phyloP scores from a whole-genome alignment of 2,888 invertebrate species.

The Imbricaverruca yamaguchii region DNA sequence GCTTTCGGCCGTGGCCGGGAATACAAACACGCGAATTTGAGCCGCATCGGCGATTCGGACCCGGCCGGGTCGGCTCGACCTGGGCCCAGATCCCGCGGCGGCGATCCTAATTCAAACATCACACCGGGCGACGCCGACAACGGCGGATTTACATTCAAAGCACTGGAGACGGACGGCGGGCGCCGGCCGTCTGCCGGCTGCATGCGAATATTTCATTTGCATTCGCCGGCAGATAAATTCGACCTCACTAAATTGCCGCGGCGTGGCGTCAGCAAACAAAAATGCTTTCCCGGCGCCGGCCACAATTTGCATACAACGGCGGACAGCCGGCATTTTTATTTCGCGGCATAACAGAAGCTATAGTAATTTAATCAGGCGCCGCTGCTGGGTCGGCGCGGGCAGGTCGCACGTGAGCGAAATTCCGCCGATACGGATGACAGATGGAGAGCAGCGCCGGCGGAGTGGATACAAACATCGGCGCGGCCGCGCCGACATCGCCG shows the following conservation, averaged over 20 bases:
- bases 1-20: neutral
- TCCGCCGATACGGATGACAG: neutral
- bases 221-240: conserved; percentile 14
- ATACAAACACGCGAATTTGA: neutral
- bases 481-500: neutral
- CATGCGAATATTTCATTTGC: conserved; percentile 12
- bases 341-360: neutral
- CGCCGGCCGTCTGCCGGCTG: neutral
- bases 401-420: neutral
- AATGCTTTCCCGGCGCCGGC: conserved; percentile 3
- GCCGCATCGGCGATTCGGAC: neutral
- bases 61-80: neutral
- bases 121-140: neutral
- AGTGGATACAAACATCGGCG: conserved; percentile 1
- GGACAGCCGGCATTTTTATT: conserved; percentile 1
- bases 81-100: neutral
- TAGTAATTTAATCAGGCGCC: neutral
- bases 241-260: neutral
- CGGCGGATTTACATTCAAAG: conserved; percentile 8
- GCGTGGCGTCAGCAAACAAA: neutral
- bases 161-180: neutral
- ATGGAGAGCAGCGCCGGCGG: neutral
- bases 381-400: neutral
- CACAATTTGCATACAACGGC: neutral
- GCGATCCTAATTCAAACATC: conserved; percentile 6